These are phyloP conservation scores for Magallana nippona DNA, from an alignment of 2,888 invertebrate species.

Conservation along the genomic window DNA sequence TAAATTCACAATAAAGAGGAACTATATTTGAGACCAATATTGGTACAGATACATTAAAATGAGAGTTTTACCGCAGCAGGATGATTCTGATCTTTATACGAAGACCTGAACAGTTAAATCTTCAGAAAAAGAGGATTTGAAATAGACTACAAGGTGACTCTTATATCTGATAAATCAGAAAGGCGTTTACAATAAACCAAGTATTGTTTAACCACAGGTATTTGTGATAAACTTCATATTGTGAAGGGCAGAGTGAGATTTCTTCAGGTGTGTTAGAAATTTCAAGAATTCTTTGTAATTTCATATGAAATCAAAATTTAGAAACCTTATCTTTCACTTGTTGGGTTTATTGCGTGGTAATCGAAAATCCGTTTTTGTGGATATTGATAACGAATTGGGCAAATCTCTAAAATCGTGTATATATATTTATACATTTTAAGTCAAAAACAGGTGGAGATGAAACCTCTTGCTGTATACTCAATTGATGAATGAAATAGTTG, in stretches of 20 bases:
- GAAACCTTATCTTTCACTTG: slow-evolving; percentile 5
- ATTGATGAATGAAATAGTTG: slow-evolving; percentile 29
- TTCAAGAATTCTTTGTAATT: slow-evolving; percentile 30
- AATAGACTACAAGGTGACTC: background rate
- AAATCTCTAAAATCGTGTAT: slow-evolving; percentile 14
- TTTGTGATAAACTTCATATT: slow-evolving; percentile 3
- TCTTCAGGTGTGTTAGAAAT: slow-evolving; percentile 24
- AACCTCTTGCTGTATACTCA: background rate
- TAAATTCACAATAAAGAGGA: too few species aligned
- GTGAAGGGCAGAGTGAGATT: slow-evolving; percentile 6
- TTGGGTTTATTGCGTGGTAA: slow-evolving; percentile 29
- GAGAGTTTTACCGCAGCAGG: too few species aligned
- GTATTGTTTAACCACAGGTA: slow-evolving; percentile 30
- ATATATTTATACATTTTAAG: slow-evolving; percentile 26
- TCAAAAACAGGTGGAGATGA: slow-evolving; percentile 17
- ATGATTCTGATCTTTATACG: too few species aligned
- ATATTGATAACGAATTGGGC: slow-evolving; percentile 24
- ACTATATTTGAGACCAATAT: too few species aligned
- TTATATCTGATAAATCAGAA: background rate
- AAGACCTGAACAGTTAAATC: background rate
- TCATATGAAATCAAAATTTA: slow-evolving; percentile 9
- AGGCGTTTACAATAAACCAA: slow-evolving; percentile 8
- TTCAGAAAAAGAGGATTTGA: background rate
- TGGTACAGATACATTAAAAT: too few species aligned
- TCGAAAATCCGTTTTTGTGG: slow-evolving; percentile 27